A percentile compares a stretch with the other conserved stretches of the same genome.
These are phyloP conservation scores for Electrona antarctica DNA, from an alignment of 2,113 vertebrate species.

Conservation along the genomic window DNA sequence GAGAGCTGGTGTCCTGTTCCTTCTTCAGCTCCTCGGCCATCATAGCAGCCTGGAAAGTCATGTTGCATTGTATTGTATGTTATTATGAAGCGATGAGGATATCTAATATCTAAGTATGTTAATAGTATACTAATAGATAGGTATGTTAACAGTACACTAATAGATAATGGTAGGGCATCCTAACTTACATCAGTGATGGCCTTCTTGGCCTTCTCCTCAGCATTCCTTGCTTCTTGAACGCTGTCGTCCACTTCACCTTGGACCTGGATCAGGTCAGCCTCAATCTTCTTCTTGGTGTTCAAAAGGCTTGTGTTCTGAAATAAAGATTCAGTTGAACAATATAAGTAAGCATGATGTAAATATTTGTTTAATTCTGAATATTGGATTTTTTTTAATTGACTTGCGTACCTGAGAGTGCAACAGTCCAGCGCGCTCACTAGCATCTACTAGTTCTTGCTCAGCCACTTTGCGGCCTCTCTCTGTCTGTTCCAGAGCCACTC, in stretches of 20 bases:
- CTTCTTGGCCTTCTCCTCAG: constrained; percentile 94
- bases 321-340: too few species aligned
- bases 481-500: constrained; percentile 81
- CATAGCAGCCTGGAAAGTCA: too few species aligned
- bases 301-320: constrained; percentile 66
- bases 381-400: background rate
- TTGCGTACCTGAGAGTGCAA: constrained; percentile 80
- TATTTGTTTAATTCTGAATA: too few species aligned
- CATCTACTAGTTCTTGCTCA: constrained; percentile 83
- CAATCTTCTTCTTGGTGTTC: constrained; percentile 75
- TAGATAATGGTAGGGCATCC: too few species aligned
- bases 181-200: constrained; percentile 85
- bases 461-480: constrained; percentile 81
- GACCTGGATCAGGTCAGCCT: constrained; percentile 64
- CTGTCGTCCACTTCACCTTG: constrained; percentile 72
- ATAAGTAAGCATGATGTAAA: too few species aligned
- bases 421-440: constrained; percentile 74
- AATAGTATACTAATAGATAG: too few species aligned
- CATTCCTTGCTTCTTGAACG: constrained; percentile 79
- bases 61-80: too few species aligned
- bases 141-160: too few species aligned
- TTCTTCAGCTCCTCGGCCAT: too few species aligned
- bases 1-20: too few species aligned
- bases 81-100: too few species aligned
- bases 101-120: too few species aligned